These are phyloP conservation scores for Crotalus viridis DNA, from an alignment of 2,113 vertebrate species.

Conservation along the genomic window DNA sequence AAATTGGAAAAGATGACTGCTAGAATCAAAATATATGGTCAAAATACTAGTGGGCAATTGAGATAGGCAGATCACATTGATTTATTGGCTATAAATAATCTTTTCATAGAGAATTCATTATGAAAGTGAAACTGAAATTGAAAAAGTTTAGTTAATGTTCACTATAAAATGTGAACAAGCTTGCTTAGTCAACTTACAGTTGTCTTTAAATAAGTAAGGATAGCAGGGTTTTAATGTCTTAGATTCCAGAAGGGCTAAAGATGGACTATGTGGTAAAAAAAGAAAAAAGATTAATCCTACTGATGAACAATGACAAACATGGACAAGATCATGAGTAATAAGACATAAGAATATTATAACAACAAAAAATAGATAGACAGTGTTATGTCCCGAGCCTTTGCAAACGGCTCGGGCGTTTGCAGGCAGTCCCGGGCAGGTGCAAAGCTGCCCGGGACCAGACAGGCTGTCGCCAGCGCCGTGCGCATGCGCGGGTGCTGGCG, in stretches of 20 bases:
- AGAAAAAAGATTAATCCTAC: not conserved
- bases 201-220: not conserved
- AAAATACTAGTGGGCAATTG: not conserved
- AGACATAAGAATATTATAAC: too few relatives aligned
- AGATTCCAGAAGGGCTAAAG: not conserved
- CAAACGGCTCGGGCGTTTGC: too few relatives aligned
- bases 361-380: not conserved
- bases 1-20: not conserved
- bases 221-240: not conserved
- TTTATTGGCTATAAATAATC: not conserved
- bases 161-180: not conserved
- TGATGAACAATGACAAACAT: not conserved
- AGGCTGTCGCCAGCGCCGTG: too few relatives aligned
- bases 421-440: too few relatives aligned
- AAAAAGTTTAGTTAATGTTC: not conserved
- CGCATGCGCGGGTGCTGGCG: too few relatives aligned
- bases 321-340: not conserved
- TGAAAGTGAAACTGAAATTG: not conserved
- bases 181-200: not conserved
- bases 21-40: not conserved
- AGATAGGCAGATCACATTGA: not conserved
- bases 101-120: not conserved
- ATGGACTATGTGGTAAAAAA: not conserved
- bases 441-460: too few relatives aligned
- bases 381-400: too few relatives aligned